Base-by-base conservation (phyloP, 2,113 vertebrate genomes). In the Oreotragus oreotragus region DNA sequence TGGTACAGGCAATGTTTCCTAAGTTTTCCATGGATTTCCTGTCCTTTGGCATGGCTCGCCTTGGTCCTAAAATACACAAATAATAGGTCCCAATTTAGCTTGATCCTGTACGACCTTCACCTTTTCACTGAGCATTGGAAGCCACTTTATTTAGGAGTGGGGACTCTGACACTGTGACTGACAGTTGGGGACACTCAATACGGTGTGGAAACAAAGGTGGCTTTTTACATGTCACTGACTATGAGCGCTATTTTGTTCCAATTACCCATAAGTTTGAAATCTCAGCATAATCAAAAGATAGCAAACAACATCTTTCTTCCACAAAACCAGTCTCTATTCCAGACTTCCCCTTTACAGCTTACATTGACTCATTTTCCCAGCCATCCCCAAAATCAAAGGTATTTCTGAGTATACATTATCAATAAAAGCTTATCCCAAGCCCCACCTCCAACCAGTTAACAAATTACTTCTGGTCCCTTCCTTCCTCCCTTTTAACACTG, bases 251-350 rank as follows among this genome's bases (percentile, higher is more conserved):
- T 91, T 77, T 77, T 45, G 55, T 45, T 70, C 53, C 77, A n/a
- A 83, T 79, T 57, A 62, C 16, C 83, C 43, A 39, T 12, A 95
- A 25, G 11, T 79, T 76, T 85, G 64, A 91, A 89, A 89, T 64
- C 84, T 77, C 58, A 84, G 47, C 62, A n/a, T 70, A 79, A 92
- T 80, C 49, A 87, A 93, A 84, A 96, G 89, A 77, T 27, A 93
- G 25, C 13, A 90, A 87, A 85, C 5, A 51, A 21, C 57, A 76
- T 43, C 62, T 66, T 77, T 70, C 36, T 53, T 70, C 39, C 55
- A 93, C 84, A 93, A 96, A 95, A 88, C 39, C 86, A 85, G 19
- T n/a, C 73, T 94, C 76, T 96, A 36, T 58, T 92, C 43, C 19
- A 88, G 77, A 80, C 30, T 11, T 88, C n/a, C 30, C n/a, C 51